Evolutionary conservation across 2,888 invertebrate species (phyloP), one percentile per base, ranked within the genome.

Genomic region (Calliscelio sp.): DNA sequence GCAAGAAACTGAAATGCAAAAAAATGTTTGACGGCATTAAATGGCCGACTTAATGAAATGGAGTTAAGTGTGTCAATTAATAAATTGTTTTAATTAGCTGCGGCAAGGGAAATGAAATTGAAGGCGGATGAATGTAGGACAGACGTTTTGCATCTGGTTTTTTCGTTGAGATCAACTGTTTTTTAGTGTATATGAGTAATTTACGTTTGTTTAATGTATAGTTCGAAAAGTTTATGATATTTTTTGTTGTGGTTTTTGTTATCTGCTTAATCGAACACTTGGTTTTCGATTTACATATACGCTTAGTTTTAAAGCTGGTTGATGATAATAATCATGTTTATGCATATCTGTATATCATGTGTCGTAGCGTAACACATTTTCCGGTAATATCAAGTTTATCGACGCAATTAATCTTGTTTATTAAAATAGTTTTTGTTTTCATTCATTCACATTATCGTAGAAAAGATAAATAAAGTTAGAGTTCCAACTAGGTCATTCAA

Each of bases 51-150:
- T 78, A 59, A 78, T 78, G 68, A 78, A 78, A 78, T 22, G 46
- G 14, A 35, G n/a, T 77, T 77, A 77, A 68, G 68, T 77, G 68
- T 77, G 59, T 77, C 66, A 75, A 65, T 75, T 55, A 65, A 75
- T 75, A 66, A 75, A 66, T 66, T 75, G 65, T 66, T 66, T 65
- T 74, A 74, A 65, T 74, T 74, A 63, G 41, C 14, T 22, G 49
- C 46, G 22, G 22, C n/a, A 41, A 63, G 61, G 41, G 53, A 74
- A 59, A 28, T 22, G 57, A 14, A 49, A 46, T 57, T 57, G 6
- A 6, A 71, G 53, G 14, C 18, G 24, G 18, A n/a, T 35, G 41
- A 61, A 73, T 73, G 59, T 61, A 49, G 59, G 61, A 46, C 61
- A 32, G 25, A 28, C 46, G 18, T 18, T 18, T 32, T n/a, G n/a